Evolutionary conservation across 92 coral and sea anemone species (phyloP).

Genomic region (Palythoa caribaeorum): DNA sequence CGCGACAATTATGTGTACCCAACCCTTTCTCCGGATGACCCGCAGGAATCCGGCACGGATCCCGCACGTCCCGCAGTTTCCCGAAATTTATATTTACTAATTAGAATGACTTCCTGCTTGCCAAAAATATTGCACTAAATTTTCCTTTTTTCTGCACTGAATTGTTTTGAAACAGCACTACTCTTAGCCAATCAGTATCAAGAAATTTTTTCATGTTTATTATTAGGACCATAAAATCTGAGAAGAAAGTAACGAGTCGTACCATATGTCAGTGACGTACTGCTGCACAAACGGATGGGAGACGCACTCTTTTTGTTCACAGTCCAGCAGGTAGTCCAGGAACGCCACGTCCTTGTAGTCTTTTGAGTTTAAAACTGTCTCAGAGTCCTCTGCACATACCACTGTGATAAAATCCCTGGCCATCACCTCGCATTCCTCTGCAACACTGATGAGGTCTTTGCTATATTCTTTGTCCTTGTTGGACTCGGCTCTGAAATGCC

Average conservation of each 20-base stretch:
- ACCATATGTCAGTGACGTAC: slow-evolving; percentile 90
- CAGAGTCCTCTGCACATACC: slow-evolving; percentile 89
- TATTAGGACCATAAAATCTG: neutral
- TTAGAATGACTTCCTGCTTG: too few species aligned
- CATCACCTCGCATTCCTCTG: slow-evolving; percentile 87
- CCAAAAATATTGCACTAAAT: too few species aligned
- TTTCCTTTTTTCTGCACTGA: too few species aligned
- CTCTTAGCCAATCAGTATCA: neutral
- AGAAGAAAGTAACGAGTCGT: neutral
- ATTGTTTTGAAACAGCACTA: neutral
- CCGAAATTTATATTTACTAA: too few species aligned
- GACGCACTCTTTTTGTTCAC: slow-evolving; percentile 94
- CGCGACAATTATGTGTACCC: too few species aligned
- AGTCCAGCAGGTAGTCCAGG: slow-evolving; percentile 91
- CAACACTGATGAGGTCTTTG: slow-evolving; percentile 80
- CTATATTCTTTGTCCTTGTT: slow-evolving; percentile 83
- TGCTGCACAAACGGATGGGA: slow-evolving; percentile 96
- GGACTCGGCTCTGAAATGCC: slow-evolving; percentile 83
- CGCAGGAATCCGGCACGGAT: too few species aligned
- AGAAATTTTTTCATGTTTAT: too few species aligned
- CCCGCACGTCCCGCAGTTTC: too few species aligned
- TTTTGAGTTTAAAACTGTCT: slow-evolving; percentile 83
- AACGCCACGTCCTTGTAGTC: slow-evolving; percentile 91
- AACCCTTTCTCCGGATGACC: too few species aligned
- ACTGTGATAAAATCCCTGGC: slow-evolving; percentile 88